Conservation (phyloP, 64 coral and sea anemone genomes). For the Orbicella faveolata region DNA sequence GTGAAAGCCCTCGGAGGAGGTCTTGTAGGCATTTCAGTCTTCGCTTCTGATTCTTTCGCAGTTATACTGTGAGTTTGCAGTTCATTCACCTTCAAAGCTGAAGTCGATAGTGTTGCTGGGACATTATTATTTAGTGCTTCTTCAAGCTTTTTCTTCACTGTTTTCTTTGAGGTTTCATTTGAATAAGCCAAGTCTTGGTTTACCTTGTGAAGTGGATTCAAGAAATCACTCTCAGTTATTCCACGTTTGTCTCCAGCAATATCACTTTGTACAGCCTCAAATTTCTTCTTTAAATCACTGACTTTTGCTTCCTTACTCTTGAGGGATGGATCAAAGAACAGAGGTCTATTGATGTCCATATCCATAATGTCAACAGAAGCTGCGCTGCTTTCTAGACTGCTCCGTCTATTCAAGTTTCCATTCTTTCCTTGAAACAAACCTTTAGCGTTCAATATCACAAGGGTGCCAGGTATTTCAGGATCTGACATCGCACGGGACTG, state of each 20-base stretch:
- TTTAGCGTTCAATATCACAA: slow-evolving; percentile 45
- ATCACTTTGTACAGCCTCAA: slow-evolving; percentile 11
- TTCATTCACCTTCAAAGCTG: neutral
- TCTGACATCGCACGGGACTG: slow-evolving; percentile 21
- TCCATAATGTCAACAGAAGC: slow-evolving; percentile 1
- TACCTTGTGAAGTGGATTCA: slow-evolving; percentile 26
- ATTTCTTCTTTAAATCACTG: slow-evolving; percentile 17
- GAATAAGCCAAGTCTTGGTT: neutral
- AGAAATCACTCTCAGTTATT: neutral
- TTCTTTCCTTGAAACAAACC: slow-evolving; percentile 33
- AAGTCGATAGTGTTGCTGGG: neutral
- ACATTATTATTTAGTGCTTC: neutral
- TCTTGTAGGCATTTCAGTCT: neutral
- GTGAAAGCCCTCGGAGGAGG: neutral
- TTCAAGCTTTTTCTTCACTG: neutral
- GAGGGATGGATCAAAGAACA: slow-evolving; percentile 11
- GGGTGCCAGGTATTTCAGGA: slow-evolving; percentile 4
- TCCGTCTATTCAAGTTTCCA: neutral
- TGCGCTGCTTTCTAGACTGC: neutral
- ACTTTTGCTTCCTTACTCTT: neutral
- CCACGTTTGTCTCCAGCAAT: neutral
- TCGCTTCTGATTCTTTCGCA: neutral
- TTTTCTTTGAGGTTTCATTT: neutral
- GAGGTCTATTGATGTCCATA: neutral
- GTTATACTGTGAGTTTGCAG: neutral